Conservation (phyloP, 2,113 vertebrate species). For the Coptodon rendalli region DNA sequence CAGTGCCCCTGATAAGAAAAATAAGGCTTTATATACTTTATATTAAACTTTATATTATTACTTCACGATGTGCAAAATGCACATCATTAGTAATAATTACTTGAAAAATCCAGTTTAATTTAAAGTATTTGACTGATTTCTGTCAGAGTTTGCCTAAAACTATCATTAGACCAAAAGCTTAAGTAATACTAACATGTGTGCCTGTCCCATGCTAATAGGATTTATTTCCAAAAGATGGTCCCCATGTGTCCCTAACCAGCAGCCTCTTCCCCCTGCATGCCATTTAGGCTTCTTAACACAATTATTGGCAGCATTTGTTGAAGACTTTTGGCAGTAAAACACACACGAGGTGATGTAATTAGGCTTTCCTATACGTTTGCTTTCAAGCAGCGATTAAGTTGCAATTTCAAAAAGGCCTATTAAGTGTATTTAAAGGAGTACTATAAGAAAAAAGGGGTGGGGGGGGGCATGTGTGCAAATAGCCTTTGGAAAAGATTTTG, state of each 20-base stretch:
- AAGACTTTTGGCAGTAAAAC: neutral
- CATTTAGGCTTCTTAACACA: conserved; percentile 29
- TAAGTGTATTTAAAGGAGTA: neutral
- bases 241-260: neutral
- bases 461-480: neutral
- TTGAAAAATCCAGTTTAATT: neutral
- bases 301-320: neutral
- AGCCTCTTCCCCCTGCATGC: neutral
- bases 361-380: neutral
- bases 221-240: conserved; percentile 50
- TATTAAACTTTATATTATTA: neutral
- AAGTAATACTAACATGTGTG: neutral
- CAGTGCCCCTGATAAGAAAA: neutral
- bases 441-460: neutral
- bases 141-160: neutral
- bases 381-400: neutral
- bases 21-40: neutral
- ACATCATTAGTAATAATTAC: neutral
- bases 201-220: conserved; percentile 43
- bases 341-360: neutral
- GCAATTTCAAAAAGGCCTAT: neutral
- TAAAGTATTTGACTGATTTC: neutral
- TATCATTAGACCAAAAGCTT: neutral
- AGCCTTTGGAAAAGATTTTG: neutral
- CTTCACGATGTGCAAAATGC: neutral